These are phyloP conservation scores for Meta bourneti DNA, from an alignment of 2,888 invertebrate genomes.

Conservation along the genomic window DNA sequence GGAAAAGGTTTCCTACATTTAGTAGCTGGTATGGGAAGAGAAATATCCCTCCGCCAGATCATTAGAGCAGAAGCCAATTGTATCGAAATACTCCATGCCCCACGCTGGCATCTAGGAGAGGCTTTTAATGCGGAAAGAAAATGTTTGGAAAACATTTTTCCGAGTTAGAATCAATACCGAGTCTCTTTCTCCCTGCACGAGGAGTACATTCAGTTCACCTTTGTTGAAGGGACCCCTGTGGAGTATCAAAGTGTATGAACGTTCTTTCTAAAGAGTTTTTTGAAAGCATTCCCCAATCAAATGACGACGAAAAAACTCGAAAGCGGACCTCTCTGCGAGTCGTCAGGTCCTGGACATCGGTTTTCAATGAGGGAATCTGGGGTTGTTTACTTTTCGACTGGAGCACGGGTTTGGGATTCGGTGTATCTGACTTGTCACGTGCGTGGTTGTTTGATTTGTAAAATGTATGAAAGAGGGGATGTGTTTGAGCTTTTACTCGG, in stretches of 20 bases:
- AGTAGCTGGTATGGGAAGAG: background rate
- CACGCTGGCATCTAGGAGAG: constrained; percentile 1
- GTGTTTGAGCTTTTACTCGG: background rate
- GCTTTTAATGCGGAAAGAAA: constrained; percentile 34
- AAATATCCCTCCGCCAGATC: constrained; percentile 27
- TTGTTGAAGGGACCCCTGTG: constrained; percentile 13
- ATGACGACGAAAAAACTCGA: background rate
- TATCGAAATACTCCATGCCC: constrained; percentile 7
- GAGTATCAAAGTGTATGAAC: constrained; percentile 16
- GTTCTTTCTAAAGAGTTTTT: constrained; percentile 14
- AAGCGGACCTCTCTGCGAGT: background rate
- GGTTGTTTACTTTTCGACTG: background rate
- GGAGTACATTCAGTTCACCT: background rate
- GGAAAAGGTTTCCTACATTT: constrained; percentile 4
- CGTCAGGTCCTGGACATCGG: background rate
- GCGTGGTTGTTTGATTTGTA: background rate
- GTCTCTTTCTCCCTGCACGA: constrained; percentile 4
- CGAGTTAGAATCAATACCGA: constrained; percentile 43
- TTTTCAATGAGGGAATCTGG: background rate
- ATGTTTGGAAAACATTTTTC: constrained; percentile 58
- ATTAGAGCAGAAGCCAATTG: constrained; percentile 42
- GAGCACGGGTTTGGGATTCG: background rate
- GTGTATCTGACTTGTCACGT: background rate
- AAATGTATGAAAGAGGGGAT: background rate
- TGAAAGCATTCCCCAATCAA: constrained; percentile 23